Evolutionary conservation across 2,888 invertebrate species (phyloP), one percentile per base, ranked within the genome.

Genomic region (Lasioglossum lativentre): DNA sequence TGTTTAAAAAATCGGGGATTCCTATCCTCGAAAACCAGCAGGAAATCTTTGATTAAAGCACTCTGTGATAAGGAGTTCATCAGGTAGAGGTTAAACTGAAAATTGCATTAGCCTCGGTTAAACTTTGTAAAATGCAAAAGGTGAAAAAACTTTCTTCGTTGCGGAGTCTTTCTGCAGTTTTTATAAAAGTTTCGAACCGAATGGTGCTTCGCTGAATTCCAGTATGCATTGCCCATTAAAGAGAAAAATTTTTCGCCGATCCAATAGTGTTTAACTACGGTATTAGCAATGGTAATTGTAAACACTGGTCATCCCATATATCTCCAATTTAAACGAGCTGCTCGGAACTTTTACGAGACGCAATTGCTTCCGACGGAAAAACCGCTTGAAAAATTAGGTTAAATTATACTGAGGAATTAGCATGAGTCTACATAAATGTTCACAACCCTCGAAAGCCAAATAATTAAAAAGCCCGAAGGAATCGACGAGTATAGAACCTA

Each of bases 221-320:
- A 30, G 63, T 30, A 63, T 30, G 27, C 63, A 16, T 63, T 63
- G 63, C 30, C 63, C 63, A 16, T 63, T 63, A 63, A 63, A 63
- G 30, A 63, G 63, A 8, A 19, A 30, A 27, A 63, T 63, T 30
- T 27, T 63, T 30, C 16, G 30, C 16, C 63, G 63, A 30, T 30
- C 16, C 63, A 63, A 63, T 63, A 63, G 63, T 4, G 59, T 63
- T 63, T 63, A 63, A 63, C 30, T 30, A 2, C 63, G 6, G 63
- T 30, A 63, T 63, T 63, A 63, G 63, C 63, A 63, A 63, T 63
- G 63, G 63, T 63, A 63, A 63, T 63, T 16, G 63, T 63, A 63
- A 30, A 30, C 63, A 63, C 30, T 63, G 63, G 63, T 63, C 30
- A 63, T 63, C 63, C 63, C 16, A 63, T 63, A 63, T 30, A 63